Evolutionary conservation across 2,113 vertebrate species (phyloP).

Genomic region (Poeciliopsis turrubarensis): DNA sequence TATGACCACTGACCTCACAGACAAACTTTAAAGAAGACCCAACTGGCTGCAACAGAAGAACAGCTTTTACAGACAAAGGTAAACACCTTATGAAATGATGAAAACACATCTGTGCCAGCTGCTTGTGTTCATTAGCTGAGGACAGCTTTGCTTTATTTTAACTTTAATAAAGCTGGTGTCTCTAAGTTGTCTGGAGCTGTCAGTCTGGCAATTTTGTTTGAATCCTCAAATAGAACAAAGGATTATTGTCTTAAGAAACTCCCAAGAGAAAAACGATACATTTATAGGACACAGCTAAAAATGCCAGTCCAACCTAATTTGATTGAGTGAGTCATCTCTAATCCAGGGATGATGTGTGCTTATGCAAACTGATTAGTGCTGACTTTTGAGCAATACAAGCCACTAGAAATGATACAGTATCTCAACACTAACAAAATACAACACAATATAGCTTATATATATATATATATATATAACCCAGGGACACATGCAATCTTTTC

Average conservation of each 20-base stretch:
- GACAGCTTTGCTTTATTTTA: slow-evolving; percentile 19
- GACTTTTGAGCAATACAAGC: neutral
- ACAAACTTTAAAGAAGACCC: neutral
- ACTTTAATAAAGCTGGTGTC: slow-evolving; percentile 14
- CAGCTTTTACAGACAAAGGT: neutral
- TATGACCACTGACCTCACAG: neutral
- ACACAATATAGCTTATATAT: neutral
- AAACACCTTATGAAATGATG: slow-evolving; percentile 12
- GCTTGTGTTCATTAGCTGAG: slow-evolving; percentile 16
- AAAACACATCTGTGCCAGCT: slow-evolving; percentile 18
- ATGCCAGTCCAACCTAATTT: slow-evolving; percentile 44
- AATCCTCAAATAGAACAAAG: slow-evolving; percentile 29
- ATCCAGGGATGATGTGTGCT: slow-evolving; percentile 26
- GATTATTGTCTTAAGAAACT: slow-evolving; percentile 46
- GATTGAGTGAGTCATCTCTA: slow-evolving; percentile 42
- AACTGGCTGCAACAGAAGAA: neutral
- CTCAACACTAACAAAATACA: neutral
- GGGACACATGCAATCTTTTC: neutral
- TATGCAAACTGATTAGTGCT: slow-evolving; percentile 17
- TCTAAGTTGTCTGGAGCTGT: slow-evolving; percentile 20
- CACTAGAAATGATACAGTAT: neutral
- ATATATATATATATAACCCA: neutral
- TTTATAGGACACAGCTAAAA: slow-evolving; percentile 25
- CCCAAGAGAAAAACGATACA: slow-evolving; percentile 30
- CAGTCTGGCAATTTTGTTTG: slow-evolving; percentile 40